Percentiles rank a stretch among this genome's conserved stretches.
Conservation (phyloP, 2,113 vertebrate genomes). For the Struthio camelus region DNA sequence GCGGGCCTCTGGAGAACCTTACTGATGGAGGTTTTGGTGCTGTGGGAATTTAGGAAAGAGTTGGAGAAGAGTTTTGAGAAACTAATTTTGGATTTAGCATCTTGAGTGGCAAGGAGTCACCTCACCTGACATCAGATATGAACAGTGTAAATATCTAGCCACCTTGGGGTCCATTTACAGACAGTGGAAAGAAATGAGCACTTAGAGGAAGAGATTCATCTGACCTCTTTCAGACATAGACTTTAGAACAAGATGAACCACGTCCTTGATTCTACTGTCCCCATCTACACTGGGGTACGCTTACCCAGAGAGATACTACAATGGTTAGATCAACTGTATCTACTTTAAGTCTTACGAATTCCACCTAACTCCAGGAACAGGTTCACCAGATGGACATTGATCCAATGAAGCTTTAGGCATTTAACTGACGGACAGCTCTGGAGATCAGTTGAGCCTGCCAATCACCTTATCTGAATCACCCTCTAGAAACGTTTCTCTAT, state of each 20-base stretch:
- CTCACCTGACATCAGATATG: not conserved
- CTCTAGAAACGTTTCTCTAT: not conserved
- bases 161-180: not conserved
- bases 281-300: not conserved
- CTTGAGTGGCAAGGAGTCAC: not conserved
- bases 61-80: not conserved
- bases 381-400: accelerated
- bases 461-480: not conserved
- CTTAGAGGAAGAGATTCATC: not conserved
- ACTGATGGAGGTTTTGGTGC: not conserved
- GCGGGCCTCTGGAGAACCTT: not conserved
- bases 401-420: not conserved
- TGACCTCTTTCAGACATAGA: not conserved
- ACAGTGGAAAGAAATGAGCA: not conserved
- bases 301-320: not conserved
- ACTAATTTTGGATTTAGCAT: not conserved
- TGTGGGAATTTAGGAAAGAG: not conserved
- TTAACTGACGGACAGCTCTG: not conserved
- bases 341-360: not conserved
- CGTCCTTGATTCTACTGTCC: not conserved
- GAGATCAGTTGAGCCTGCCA: not conserved
- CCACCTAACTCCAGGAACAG: not conserved
- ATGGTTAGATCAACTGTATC: not conserved
- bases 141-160: not conserved
- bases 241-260: not conserved